Base-by-base conservation (phyloP, 2,797 vertebrate genomes). In the Eulemur rubriventer region DNA sequence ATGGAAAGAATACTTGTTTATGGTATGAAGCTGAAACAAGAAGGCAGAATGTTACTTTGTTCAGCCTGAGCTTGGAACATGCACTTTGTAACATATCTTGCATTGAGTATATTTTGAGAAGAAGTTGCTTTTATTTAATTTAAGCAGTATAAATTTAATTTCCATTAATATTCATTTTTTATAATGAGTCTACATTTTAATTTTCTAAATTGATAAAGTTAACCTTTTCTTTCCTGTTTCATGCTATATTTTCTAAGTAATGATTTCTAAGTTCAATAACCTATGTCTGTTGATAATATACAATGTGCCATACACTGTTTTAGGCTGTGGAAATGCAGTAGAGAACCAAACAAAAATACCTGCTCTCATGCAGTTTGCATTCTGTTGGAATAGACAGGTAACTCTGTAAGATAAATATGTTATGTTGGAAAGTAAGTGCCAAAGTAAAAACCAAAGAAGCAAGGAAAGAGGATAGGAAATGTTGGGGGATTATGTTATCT, bases 51-150 rank as follows among this genome's bases (percentile, higher is more conserved):
- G 43, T 88, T 33, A 17, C 28, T 61, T 72, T 82, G 61, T 76
- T 82, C 33, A 22, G 10, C 13, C 33, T 70, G n/a, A 38, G 3
- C 72, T 67, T 28, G 50, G 33, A 52, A 28, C 2, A 4, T 30
- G 46, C 30, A 9, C 33, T 33, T 67, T 88, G 16, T 26, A 86
- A 67, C 3, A 7, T 22, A 52, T 79, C 52, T 76, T 86, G 3
- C 63, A 8, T 41, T 87, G 33, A 73, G 16, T 55, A 30, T 88
- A 13, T 33, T 52, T 95, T 83, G 76, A 48, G 41, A 75, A 61
- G 38, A 81, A 69, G 38, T 73, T 88, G 48, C 57, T 89, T 93
- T n/a, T 86, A 59, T 92, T 86, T 75, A 82, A 69, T 70, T 69
- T 75, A 81, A 81, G 50, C 81, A 81, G 2, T 57, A 90, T n/a